Conservation (phyloP, 2,888 invertebrate genomes). For the Phoronis australis region DNA sequence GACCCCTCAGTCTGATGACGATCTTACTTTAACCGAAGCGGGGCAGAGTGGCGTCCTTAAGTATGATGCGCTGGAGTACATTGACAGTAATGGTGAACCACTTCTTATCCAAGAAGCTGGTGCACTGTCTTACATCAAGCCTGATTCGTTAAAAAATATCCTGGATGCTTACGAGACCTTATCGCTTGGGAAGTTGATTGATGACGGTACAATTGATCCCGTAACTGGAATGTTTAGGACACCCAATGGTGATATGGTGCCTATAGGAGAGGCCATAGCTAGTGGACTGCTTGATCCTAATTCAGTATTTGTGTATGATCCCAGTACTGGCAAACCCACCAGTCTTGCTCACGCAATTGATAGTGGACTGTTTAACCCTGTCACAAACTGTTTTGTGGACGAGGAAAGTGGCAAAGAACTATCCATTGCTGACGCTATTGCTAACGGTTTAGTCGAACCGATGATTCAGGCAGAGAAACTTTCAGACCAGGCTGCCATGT, state of each 20-base stretch:
- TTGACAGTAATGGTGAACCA: slow-evolving; percentile 25
- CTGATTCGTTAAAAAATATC: slow-evolving; percentile 29
- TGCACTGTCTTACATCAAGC: slow-evolving; percentile 31
- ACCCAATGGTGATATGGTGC: slow-evolving; percentile 46
- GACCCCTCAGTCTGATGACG: slow-evolving; percentile 37
- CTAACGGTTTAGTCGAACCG: slow-evolving; percentile 73
- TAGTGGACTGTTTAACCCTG: slow-evolving; percentile 26
- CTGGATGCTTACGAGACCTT: slow-evolving; percentile 32
- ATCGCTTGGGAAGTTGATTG: slow-evolving; percentile 32
- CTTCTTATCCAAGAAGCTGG: slow-evolving; percentile 36
- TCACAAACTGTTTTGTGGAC: slow-evolving; percentile 33
- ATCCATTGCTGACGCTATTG: slow-evolving; percentile 86
- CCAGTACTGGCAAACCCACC: slow-evolving; percentile 25
- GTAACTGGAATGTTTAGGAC: slow-evolving; percentile 53
- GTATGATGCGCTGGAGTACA: slow-evolving; percentile 19
- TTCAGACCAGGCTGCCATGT: slow-evolving; percentile 26
- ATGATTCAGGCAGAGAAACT: slow-evolving; percentile 31
- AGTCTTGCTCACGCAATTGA: slow-evolving; percentile 35
- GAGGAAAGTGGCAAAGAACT: slow-evolving; percentile 77
- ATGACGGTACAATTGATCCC: slow-evolving; percentile 54
- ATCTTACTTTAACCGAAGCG: slow-evolving; percentile 35
- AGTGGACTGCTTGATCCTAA: slow-evolving; percentile 34
- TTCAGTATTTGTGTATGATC: slow-evolving; percentile 34
- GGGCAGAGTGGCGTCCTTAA: slow-evolving; percentile 33
- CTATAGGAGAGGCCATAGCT: slow-evolving; percentile 46